These are phyloP conservation scores for Morus bassanus DNA, from an alignment of 2,797 vertebrate species.

Conservation along the genomic window DNA sequence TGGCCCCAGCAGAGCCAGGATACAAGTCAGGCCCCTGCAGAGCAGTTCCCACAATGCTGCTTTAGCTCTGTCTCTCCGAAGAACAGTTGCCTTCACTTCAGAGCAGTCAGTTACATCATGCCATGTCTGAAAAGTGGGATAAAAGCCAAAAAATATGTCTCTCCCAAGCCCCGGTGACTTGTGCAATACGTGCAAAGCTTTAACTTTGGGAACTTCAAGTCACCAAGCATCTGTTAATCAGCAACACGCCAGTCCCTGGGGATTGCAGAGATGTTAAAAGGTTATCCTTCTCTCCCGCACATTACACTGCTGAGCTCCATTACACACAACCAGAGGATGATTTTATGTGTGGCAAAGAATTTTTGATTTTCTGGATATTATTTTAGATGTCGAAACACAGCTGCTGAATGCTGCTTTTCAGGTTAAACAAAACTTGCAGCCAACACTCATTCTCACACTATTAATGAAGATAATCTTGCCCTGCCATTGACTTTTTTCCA, in stretches of 20 bases:
- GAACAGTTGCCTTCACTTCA: background rate
- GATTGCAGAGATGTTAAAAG: background rate
- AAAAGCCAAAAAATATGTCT: conserved; percentile 2
- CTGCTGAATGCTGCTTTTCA: conserved; percentile 20
- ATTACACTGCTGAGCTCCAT: background rate
- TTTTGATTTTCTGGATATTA: background rate
- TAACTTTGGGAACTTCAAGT: background rate
- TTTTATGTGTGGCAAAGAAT: conserved; percentile 11
- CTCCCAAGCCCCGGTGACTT: background rate
- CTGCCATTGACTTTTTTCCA: conserved; percentile 31
- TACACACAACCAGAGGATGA: background rate
- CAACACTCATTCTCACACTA: conserved; percentile 26
- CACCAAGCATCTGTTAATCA: conserved; percentile 38
- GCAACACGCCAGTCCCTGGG: background rate
- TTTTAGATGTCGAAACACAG: conserved; percentile 20
- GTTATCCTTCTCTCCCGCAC: background rate
- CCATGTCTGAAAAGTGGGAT: background rate
- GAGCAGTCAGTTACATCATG: background rate
- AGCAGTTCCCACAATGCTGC: background rate
- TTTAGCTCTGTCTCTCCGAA: background rate
- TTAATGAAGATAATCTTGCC: conserved; percentile 61
- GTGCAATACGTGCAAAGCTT: background rate
- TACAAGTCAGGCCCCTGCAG: background rate
- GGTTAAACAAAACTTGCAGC: conserved; percentile 31
- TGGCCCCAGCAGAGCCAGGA: background rate